Conservation (phyloP, 2,113 vertebrate species). For the Zosterops japonicus region DNA sequence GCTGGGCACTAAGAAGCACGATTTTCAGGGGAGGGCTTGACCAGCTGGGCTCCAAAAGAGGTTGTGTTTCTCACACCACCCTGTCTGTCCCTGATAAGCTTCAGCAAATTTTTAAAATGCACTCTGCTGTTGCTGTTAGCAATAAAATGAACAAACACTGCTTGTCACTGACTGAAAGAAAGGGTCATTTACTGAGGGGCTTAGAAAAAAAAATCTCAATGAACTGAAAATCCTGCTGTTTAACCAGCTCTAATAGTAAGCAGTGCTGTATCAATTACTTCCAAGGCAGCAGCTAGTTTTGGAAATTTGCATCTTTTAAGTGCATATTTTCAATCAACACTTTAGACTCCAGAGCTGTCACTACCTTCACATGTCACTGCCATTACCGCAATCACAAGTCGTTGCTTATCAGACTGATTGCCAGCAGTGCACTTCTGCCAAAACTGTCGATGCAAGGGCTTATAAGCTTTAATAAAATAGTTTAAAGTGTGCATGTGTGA, state of each 20-base stretch:
- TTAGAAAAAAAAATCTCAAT: background rate
- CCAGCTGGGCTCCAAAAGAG: background rate
- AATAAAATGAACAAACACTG: background rate
- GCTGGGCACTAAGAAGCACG: background rate
- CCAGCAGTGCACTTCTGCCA: background rate
- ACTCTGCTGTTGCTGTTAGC: background rate
- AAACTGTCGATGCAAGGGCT: background rate
- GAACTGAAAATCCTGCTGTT: background rate
- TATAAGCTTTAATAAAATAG: slow-evolving; percentile 19
- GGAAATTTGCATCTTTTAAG: slow-evolving; percentile 16
- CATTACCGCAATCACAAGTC: background rate
- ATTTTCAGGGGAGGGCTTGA: rapidly evolving
- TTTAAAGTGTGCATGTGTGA: background rate
- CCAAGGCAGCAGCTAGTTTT: background rate
- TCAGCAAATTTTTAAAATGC: background rate
- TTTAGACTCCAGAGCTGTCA: background rate
- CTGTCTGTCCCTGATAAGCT: background rate
- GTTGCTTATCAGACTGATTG: background rate
- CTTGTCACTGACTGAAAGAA: background rate
- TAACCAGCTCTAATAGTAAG: background rate
- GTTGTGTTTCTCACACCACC: rapidly evolving
- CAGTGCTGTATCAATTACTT: background rate
- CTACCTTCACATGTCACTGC: background rate
- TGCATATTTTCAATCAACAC: background rate
- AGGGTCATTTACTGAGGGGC: background rate